Percentiles rank a stretch among this genome's conserved stretches.
Evolutionary conservation across 2,113 vertebrate species (phyloP).

Genomic region (Cephalopholis sonnerati): DNA sequence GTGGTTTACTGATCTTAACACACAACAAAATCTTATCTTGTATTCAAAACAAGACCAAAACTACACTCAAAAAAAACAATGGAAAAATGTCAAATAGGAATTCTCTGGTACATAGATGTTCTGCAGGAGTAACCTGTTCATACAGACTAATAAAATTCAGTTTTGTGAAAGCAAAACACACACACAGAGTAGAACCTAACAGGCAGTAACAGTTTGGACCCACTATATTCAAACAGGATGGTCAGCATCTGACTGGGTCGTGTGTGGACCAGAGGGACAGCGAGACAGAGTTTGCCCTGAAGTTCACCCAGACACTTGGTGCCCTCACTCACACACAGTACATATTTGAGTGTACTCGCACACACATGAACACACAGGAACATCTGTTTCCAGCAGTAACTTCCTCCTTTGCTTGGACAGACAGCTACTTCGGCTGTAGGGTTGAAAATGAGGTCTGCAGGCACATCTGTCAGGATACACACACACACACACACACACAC

Average conservation of each 20-base stretch:
- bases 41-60: neutral
- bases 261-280: conserved; percentile 44
- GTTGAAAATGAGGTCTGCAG: conserved; percentile 48
- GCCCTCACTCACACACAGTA: neutral
- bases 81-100: neutral
- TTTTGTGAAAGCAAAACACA: neutral
- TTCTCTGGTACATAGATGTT: neutral
- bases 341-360: conserved; percentile 7
- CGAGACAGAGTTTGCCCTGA: conserved; percentile 36
- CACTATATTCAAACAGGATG: neutral
- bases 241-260: conserved; percentile 7
- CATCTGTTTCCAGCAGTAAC: conserved; percentile 56
- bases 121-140: neutral
- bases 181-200: neutral
- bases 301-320: conserved; percentile 48
- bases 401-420: conserved; percentile 15
- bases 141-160: neutral
- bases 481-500: neutral
- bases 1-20: neutral
- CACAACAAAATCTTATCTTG: neutral
- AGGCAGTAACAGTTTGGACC: neutral
- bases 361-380: conserved; percentile 5
- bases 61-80: neutral
- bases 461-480: conserved; percentile 17
- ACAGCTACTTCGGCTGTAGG: conserved; percentile 38